phyloP scores from a whole-genome alignment of 1,140 invertebrate species.

The Papilio helenus region DNA sequence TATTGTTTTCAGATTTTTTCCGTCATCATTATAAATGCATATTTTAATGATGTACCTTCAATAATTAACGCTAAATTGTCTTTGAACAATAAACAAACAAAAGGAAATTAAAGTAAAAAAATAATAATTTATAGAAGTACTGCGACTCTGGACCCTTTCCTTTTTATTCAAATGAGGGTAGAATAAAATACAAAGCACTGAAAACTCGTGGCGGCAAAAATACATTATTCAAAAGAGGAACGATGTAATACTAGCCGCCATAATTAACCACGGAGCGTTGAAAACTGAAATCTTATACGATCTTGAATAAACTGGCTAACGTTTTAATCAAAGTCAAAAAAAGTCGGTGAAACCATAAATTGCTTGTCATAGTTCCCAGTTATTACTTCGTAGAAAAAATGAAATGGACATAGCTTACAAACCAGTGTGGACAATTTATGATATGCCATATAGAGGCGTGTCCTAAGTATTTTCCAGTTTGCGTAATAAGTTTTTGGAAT shows the following conservation, averaged over 20 bases:
- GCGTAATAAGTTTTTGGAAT: background rate
- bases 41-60: background rate
- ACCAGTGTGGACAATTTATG: background rate
- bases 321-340: conserved; percentile 19
- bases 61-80: background rate
- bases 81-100: background rate
- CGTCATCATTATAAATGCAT: background rate
- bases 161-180: conserved; percentile 16
- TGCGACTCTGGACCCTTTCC: background rate
- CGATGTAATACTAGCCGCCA: conserved; percentile 16
- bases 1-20: background rate
- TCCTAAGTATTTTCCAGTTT: background rate
- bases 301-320: conserved; percentile 15
- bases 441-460: background rate
- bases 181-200: conserved; percentile 19
- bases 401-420: background rate
- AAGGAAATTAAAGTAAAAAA: conserved; percentile 28
- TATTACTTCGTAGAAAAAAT: conserved; percentile 16
- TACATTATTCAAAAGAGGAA: conserved; percentile 24
- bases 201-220: background rate
- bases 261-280: conserved; percentile 22
- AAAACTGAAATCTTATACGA: conserved; percentile 23
- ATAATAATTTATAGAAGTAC: conserved; percentile 14
- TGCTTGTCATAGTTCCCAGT: background rate
- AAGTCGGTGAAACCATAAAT: conserved; percentile 5